phyloP scores from a whole-genome alignment of 2,888 invertebrate genomes.

The Odontocerum albicorne region DNA sequence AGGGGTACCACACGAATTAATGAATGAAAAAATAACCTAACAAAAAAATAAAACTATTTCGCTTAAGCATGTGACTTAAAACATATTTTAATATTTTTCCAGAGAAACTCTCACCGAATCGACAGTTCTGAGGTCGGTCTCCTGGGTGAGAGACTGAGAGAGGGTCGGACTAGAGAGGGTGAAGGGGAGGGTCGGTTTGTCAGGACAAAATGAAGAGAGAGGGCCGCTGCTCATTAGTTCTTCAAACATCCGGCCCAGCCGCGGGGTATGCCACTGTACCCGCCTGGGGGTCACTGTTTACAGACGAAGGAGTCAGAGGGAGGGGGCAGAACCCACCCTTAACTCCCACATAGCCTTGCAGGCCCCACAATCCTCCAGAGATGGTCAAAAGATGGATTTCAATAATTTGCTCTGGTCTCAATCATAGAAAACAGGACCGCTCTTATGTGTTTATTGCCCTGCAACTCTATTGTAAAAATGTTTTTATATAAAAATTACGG shows the following conservation, averaged over 20 bases:
- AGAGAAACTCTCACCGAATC: conserved; percentile 11
- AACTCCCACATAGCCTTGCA: not conserved
- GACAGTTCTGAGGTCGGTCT: conserved; percentile 2
- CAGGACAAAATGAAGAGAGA: conserved; percentile 31
- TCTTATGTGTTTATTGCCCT: no score
- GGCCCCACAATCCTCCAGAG: not conserved
- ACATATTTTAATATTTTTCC: no score
- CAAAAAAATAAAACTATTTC: not conserved
- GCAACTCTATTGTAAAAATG: no score
- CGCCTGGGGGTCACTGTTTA: conserved; percentile 23
- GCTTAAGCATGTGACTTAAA: not conserved
- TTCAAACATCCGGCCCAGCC: conserved; percentile 33
- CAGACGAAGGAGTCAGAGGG: conserved; percentile 11
- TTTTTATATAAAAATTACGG: no score
- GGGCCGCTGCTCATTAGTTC: conserved; percentile 35
- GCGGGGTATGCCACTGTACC: conserved; percentile 12
- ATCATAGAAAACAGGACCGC: no score
- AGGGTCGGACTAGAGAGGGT: not conserved
- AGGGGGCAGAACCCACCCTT: not conserved
- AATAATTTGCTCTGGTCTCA: conserved; percentile 3
- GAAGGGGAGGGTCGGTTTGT: conserved; percentile 18
- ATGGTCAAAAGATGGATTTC: conserved; percentile 12
- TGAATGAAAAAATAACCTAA: not conserved
- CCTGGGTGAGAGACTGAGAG: conserved; percentile 2
- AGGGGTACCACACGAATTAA: no score